Base-by-base conservation (phyloP, 2,113 vertebrate genomes). In the Tetraodon nigroviridis region DNA sequence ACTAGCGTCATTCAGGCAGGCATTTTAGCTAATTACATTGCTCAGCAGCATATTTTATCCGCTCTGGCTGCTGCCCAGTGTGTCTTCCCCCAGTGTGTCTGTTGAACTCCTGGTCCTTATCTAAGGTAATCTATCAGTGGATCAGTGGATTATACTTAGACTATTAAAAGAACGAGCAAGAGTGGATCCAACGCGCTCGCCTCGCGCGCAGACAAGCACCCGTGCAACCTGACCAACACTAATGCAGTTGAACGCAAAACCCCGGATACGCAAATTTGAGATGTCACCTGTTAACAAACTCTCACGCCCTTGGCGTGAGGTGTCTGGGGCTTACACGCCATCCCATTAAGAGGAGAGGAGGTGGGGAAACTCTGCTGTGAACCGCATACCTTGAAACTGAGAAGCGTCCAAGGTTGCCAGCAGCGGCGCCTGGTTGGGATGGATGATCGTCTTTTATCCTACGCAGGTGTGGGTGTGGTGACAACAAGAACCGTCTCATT, bases 121-220 rank as follows among this genome's bases (percentile, higher is more conserved):
- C 55, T 22, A 55, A 71, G 48, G 58, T 81, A 77, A 82, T 85
- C 79, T 79, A 74, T 83, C 73, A 37, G 58, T 66, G 70, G 63
- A 79, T 80, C 78, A 82, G 82, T 71, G 75, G 76, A 79, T 87
- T 86, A 80, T 80, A 57, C 72, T 27, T 20, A 45, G 61, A 56
- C 73, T 78, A 27, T 74, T 63, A 61, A 52, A 77, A 56, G 64
- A 65, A 69, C 24, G 32, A 51, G 55, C 44, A 49, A 68, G 45
- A 57, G 57, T 40, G n/a, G 27, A 58, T 70, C 56, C 61, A 24
- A 58, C 52, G 27, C 41, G 51, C 59, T 51, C 63, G 53, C 42
- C 59, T 51, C 63, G 53, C 42, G 16, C 49, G 32, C 44, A 16
- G 17, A 54, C 54, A 27, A 49, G 29, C 22, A 21, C 22, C 42